Percentiles rank a stretch among this genome's conserved stretches.
Conservation (phyloP, 2,113 vertebrate genomes). For the Rhinolophus sinicus region DNA sequence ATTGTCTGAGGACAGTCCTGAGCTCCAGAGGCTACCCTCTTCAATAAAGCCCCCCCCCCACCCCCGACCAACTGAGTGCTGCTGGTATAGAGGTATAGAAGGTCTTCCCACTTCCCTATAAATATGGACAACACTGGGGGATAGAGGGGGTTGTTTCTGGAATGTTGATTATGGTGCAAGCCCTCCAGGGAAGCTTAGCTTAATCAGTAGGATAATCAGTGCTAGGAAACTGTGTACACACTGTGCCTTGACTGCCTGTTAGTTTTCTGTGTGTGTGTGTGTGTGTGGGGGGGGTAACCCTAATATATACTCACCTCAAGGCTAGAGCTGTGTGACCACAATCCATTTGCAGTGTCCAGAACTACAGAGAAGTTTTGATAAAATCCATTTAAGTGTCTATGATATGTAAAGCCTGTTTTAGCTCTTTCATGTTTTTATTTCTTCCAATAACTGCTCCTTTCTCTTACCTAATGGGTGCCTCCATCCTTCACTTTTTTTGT, state of each 20-base stretch:
- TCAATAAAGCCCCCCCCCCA: not conserved
- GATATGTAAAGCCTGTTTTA: not conserved
- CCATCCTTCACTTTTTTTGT: not conserved
- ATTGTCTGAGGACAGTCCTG: not conserved
- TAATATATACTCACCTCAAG: not conserved
- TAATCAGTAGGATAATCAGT: not conserved
- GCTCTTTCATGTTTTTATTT: not conserved
- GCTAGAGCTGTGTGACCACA: not conserved
- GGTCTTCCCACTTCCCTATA: too few species aligned
- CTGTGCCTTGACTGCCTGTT: not conserved
- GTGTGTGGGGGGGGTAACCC: not conserved
- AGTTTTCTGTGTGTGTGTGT: not conserved
- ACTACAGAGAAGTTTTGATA: not conserved
- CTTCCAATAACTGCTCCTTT: not conserved
- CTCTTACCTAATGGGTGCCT: not conserved
- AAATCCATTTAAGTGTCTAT: not conserved
- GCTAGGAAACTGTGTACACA: not conserved
- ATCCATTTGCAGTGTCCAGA: not conserved
- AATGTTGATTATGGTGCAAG: not conserved
- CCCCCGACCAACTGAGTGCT: not conserved
- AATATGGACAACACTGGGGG: fast-evolving
- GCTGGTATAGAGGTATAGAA: not conserved
- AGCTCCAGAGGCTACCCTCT: not conserved
- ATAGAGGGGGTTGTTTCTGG: fast-evolving
- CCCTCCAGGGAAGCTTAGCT: not conserved